Percentiles rank a stretch among this genome's conserved stretches.
phyloP scores from a whole-genome alignment of 2,888 invertebrate genomes.

The Oligia latruncula region DNA sequence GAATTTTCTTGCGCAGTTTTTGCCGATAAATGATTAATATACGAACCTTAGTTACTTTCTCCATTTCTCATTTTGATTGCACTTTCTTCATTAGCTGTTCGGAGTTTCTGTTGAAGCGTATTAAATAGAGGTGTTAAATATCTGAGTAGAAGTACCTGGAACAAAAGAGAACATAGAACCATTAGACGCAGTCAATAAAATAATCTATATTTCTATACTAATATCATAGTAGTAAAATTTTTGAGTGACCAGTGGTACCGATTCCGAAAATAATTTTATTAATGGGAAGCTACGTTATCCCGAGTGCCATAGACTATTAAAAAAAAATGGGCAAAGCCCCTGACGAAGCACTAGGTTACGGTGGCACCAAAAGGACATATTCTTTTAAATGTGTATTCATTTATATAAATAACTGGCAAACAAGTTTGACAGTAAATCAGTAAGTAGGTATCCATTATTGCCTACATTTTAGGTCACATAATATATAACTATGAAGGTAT shows the following conservation, averaged over 20 bases:
- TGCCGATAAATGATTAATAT: constrained; percentile 29
- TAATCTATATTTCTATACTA: background rate
- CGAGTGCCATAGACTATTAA: background rate
- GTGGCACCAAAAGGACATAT: background rate
- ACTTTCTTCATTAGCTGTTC: constrained; percentile 24
- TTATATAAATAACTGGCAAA: background rate
- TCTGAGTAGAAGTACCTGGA: constrained; percentile 49
- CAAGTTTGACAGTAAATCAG: constrained; percentile 17
- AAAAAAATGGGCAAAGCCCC: background rate
- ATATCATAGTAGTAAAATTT: background rate
- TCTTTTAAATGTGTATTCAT: background rate
- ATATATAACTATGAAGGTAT: background rate
- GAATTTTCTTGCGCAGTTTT: constrained; percentile 29
- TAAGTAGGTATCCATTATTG: constrained; percentile 1
- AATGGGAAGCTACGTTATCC: background rate
- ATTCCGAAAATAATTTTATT: background rate
- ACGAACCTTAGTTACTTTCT: constrained; percentile 26
- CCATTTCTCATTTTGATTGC: constrained; percentile 13
- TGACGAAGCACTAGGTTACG: background rate
- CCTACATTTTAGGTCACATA: constrained; percentile 3
- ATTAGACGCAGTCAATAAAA: constrained; percentile 32
- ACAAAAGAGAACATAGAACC: constrained; percentile 36
- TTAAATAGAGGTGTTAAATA: constrained; percentile 9
- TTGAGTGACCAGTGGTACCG: background rate
- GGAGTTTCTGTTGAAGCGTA: constrained; percentile 5